Evolutionary conservation across 2,797 vertebrate species (phyloP).

Genomic region (Champsocephalus gunnari): DNA sequence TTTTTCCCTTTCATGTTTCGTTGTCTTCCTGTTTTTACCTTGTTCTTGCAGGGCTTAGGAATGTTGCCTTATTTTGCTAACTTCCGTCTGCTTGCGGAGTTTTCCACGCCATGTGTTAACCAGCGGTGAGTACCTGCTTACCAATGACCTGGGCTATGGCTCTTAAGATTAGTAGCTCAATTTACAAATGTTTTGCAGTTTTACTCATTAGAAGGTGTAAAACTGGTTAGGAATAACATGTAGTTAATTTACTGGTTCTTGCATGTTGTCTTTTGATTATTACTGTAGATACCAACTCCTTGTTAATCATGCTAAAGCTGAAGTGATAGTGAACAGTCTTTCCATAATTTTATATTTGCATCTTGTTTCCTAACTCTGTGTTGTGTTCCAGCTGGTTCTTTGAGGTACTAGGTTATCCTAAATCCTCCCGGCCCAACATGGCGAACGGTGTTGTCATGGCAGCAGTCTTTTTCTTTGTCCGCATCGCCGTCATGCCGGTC

Average conservation of each 20-base stretch:
- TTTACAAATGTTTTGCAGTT: neutral
- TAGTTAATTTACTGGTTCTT: neutral
- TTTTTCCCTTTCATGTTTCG: slow-evolving; percentile 76
- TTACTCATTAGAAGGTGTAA: neutral
- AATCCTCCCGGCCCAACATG: slow-evolving; percentile 92
- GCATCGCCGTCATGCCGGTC: slow-evolving; percentile 92
- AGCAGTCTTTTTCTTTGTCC: slow-evolving; percentile 92
- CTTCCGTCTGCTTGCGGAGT: slow-evolving; percentile 97
- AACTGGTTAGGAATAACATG: neutral
- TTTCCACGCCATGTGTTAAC: slow-evolving; percentile 99
- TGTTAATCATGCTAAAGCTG: neutral
- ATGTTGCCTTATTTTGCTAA: slow-evolving; percentile 95
- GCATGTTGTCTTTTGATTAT: slow-evolving; percentile 13
- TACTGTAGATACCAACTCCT: neutral
- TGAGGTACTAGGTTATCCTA: slow-evolving; percentile 94
- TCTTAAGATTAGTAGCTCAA: slow-evolving; percentile 2
- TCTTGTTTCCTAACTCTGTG: slow-evolving; percentile 33
- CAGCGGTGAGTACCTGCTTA: slow-evolving; percentile 91
- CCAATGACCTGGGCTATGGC: slow-evolving; percentile 1
- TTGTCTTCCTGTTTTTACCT: slow-evolving; percentile 78
- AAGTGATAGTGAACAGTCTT: neutral
- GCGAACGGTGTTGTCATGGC: slow-evolving; percentile 96
- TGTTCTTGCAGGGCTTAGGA: slow-evolving; percentile 88
- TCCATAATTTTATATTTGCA: neutral
- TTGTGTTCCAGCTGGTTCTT: slow-evolving; percentile 96